phyloP scores from a whole-genome alignment of 1,140 invertebrate genomes.

The Zophobas morio region DNA sequence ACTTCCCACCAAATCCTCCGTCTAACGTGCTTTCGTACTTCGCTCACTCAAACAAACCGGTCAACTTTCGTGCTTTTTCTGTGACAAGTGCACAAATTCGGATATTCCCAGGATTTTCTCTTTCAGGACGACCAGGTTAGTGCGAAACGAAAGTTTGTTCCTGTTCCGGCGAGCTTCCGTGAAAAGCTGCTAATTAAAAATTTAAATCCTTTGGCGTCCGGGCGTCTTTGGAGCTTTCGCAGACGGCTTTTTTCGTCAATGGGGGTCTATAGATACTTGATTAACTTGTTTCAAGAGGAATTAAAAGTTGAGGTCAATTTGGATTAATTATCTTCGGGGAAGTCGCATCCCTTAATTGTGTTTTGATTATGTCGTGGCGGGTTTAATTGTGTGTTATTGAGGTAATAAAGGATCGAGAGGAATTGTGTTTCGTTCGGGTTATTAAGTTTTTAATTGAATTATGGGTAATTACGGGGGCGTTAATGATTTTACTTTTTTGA shows the following conservation, averaged over 20 bases:
- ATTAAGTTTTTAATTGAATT: constrained; percentile 55
- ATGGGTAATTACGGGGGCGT: constrained; percentile 44
- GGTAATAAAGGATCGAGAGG: constrained; percentile 2
- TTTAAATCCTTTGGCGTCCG: constrained; percentile 12
- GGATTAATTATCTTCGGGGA: constrained; percentile 24
- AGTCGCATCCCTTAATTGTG: constrained; percentile 35
- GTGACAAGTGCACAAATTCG: constrained; percentile 33
- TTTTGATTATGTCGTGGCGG: constrained; percentile 22
- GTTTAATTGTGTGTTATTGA: constrained; percentile 5
- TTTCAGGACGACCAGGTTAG: constrained; percentile 18
- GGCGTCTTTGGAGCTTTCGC: constrained; percentile 3
- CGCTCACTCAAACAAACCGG: neutral
- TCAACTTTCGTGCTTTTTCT: constrained; percentile 1
- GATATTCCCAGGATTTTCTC: constrained; percentile 9
- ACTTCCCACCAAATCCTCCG: neutral
- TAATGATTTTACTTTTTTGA: neutral
- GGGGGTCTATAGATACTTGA: constrained; percentile 8
- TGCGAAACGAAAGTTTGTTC: constrained; percentile 13
- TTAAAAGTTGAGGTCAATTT: constrained; percentile 37
- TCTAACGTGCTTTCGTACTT: constrained; percentile 17
- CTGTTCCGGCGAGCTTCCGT: constrained; percentile 8
- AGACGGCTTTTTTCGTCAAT: constrained; percentile 10
- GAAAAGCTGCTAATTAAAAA: constrained; percentile 29
- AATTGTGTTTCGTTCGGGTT: constrained; percentile 54
- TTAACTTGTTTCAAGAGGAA: constrained; percentile 17